These are phyloP conservation scores for Typhlomys cinereus DNA, from an alignment of 2,113 vertebrate genomes.

Conservation along the genomic window DNA sequence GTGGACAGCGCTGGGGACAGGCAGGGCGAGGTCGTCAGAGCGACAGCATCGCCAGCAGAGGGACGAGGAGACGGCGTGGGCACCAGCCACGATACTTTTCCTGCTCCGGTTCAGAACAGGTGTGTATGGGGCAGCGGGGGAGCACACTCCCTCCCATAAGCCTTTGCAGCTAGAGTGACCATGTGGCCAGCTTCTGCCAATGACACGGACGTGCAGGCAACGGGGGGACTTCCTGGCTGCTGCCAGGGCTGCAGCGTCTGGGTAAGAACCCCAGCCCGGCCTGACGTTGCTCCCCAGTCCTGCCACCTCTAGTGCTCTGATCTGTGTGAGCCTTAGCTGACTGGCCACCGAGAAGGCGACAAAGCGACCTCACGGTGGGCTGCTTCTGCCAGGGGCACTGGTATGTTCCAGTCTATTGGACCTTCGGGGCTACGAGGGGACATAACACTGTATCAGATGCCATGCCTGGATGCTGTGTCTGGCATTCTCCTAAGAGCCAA, in stretches of 20 bases:
- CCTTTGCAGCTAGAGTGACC: neutral
- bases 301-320: neutral
- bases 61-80: neutral
- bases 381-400: neutral
- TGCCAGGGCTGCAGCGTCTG: neutral
- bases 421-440: neutral
- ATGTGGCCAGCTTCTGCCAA: neutral
- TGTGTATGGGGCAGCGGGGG: neutral
- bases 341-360: neutral
- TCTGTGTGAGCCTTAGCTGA: neutral
- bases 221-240: neutral
- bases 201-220: neutral
- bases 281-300: neutral
- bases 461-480: neutral
- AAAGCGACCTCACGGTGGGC: neutral
- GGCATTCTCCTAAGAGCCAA: neutral
- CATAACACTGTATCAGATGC: accelerated
- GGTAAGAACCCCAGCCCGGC: accelerated
- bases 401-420: neutral
- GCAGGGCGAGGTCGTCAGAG: neutral
- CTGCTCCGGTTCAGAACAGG: neutral
- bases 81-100: neutral
- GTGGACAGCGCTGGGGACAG: neutral
- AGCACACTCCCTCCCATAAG: neutral
- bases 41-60: neutral